Percentiles rank a stretch among this genome's conserved stretches.
phyloP scores from a whole-genome alignment of 2,888 invertebrate genomes.

The Apotomis betuletana region DNA sequence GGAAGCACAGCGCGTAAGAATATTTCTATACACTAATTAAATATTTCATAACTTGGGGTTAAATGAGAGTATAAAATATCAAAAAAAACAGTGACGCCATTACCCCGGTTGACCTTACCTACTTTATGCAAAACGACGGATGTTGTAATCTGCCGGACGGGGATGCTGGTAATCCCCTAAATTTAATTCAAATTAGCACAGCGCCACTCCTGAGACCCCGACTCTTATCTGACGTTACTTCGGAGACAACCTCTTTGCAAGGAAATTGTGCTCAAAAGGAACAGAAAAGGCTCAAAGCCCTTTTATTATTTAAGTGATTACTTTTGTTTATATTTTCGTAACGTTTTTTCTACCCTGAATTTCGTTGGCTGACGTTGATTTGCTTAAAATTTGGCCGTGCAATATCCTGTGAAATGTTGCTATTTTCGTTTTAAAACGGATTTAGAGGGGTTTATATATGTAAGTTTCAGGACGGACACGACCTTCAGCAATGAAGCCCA shows the following conservation, averaged over 20 bases:
- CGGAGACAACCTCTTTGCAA: slow-evolving; percentile 48
- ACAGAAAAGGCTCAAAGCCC: slow-evolving; percentile 40
- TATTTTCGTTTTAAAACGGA: neutral
- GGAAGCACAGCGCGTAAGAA: too few relatives aligned
- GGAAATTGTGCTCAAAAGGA: slow-evolving; percentile 41
- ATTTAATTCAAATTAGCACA: slow-evolving; percentile 68
- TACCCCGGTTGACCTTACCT: too few relatives aligned
- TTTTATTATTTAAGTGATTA: slow-evolving; percentile 42
- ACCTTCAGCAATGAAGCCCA: too few relatives aligned
- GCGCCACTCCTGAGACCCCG: slow-evolving; percentile 50
- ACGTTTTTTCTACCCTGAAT: slow-evolving; percentile 23
- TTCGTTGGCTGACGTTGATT: slow-evolving; percentile 21
- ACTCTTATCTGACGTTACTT: slow-evolving; percentile 52
- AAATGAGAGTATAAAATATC: too few relatives aligned
- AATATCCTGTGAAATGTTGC: neutral
- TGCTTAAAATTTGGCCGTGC: slow-evolving; percentile 14
- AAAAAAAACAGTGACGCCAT: too few relatives aligned
- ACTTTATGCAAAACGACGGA: slow-evolving; percentile 39
- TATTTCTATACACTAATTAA: too few relatives aligned
- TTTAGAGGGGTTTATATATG: too few relatives aligned
- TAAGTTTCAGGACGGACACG: too few relatives aligned
- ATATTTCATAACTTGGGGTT: too few relatives aligned
- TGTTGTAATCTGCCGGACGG: slow-evolving; percentile 51
- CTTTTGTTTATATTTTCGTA: slow-evolving; percentile 38
- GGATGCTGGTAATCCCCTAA: slow-evolving; percentile 55